Conservation (phyloP, 2,797 vertebrate species). For the Pelobates cultripes region DNA sequence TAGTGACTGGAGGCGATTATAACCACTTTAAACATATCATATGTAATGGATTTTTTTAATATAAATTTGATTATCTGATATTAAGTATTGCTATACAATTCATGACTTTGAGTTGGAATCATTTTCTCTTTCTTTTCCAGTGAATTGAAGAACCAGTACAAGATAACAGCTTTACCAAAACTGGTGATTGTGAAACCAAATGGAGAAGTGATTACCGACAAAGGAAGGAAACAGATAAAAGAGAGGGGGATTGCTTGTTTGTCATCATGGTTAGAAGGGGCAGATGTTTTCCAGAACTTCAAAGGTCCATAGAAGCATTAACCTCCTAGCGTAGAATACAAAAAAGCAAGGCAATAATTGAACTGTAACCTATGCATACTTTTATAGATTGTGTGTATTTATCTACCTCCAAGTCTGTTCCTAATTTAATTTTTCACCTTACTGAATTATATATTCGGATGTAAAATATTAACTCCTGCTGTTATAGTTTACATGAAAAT, state of each 20-base stretch:
- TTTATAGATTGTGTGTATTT: background rate
- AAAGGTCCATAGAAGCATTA: slow-evolving; percentile 36
- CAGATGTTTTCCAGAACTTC: slow-evolving; percentile 95
- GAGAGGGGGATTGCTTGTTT: slow-evolving; percentile 88
- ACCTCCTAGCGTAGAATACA: too few species aligned
- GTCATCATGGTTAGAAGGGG: slow-evolving; percentile 85
- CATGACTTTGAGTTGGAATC: too few species aligned
- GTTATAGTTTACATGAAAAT: too few species aligned
- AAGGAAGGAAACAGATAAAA: slow-evolving; percentile 91
- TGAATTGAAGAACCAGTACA: slow-evolving; percentile 89
- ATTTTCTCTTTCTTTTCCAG: slow-evolving; percentile 66
- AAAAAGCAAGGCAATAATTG: background rate
- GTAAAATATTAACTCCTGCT: too few species aligned
- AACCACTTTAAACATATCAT: too few species aligned
- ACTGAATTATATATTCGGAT: too few species aligned
- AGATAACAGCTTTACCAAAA: slow-evolving; percentile 88
- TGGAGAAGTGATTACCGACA: slow-evolving; percentile 93
- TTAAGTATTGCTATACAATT: too few species aligned
- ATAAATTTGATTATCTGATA: too few species aligned
- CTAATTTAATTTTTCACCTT: too few species aligned
- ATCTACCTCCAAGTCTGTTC: background rate
- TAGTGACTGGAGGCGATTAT: too few species aligned
- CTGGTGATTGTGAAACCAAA: slow-evolving; percentile 94
- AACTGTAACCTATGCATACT: background rate
- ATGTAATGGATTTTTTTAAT: too few species aligned